Evolutionary conservation across 2,888 invertebrate genomes (phyloP).

Genomic region (Drosophila lacicola): DNA sequence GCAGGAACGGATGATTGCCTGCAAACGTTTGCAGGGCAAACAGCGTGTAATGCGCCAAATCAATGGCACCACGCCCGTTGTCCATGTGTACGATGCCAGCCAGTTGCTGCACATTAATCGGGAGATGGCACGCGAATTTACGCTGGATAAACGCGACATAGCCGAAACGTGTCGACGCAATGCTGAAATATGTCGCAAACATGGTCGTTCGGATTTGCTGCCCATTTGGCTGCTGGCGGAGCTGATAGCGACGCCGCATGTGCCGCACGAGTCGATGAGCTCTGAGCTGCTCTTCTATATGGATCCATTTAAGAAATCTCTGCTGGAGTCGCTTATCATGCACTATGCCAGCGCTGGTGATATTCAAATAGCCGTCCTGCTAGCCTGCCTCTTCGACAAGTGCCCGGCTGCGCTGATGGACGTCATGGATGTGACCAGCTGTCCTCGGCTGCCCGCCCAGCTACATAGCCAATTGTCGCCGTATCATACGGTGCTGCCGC

Average conservation of each 20-base stretch:
- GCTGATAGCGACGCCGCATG: conserved; percentile 87
- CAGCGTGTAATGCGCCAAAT: conserved; percentile 84
- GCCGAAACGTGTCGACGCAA: conserved; percentile 92
- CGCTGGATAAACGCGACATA: conserved; percentile 86
- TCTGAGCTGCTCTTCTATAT: conserved; percentile 89
- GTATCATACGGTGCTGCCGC: conserved; percentile 92
- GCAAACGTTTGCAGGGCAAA: conserved; percentile 77
- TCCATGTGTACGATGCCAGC: conserved; percentile 83
- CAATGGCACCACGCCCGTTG: conserved; percentile 75
- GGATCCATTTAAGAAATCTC: conserved; percentile 94
- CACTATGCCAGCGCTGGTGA: conserved; percentile 93
- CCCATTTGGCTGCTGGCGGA: conserved; percentile 95
- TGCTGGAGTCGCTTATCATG: conserved; percentile 93
- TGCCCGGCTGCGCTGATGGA: conserved; percentile 85
- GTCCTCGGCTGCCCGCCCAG: conserved; percentile 55
- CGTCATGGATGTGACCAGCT: conserved; percentile 45
- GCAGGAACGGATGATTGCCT: conserved; percentile 87
- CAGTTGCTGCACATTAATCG: conserved; percentile 91
- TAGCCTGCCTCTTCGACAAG: conserved; percentile 94
- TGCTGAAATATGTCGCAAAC: conserved; percentile 90
- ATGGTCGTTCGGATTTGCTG: conserved; percentile 92
- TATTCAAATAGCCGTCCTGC: conserved; percentile 97
- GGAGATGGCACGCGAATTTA: conserved; percentile 93
- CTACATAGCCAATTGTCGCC: conserved; percentile 88
- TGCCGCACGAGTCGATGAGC: conserved; percentile 85